Percentiles rank a stretch among this genome's conserved stretches.
Evolutionary conservation across 2,797 vertebrate species (phyloP).

Genomic region (Agapornis canus): DNA sequence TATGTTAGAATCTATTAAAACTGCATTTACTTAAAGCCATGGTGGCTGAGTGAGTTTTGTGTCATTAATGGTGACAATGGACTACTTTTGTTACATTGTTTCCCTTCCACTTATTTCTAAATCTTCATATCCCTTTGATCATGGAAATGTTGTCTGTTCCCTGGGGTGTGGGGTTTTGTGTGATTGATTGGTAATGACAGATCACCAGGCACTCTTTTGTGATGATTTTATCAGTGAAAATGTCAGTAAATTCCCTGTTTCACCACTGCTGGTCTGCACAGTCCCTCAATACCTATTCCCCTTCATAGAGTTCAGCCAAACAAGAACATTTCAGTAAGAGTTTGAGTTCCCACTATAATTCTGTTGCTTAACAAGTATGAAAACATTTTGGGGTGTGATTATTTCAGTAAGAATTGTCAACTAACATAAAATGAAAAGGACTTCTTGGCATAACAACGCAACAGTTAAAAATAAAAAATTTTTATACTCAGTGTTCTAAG

Average conservation of each 20-base stretch:
- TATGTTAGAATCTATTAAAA: not conserved
- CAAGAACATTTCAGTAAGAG: not conserved
- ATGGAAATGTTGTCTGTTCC: not conserved
- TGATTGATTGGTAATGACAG: not conserved
- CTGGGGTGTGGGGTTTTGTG: not conserved
- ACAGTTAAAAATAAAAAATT: not conserved
- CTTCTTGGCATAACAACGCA: not conserved
- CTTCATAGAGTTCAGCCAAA: not conserved
- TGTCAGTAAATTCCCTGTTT: not conserved
- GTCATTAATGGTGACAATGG: not conserved
- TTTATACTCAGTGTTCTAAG: not conserved
- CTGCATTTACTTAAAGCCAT: not conserved
- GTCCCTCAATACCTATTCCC: not conserved
- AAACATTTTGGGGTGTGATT: not conserved
- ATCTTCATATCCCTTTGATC: not conserved
- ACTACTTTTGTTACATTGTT: not conserved
- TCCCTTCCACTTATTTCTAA: not conserved
- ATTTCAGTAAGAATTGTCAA: not conserved
- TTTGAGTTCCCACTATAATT: not conserved
- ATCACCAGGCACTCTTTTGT: not conserved
- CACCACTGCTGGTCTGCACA: accelerated
- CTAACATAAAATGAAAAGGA: not conserved
- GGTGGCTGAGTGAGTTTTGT: not conserved
- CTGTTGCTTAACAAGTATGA: not conserved
- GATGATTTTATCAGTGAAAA: not conserved